Conservation (phyloP, 2,888 invertebrate species). For the Apoda limacodes region DNA sequence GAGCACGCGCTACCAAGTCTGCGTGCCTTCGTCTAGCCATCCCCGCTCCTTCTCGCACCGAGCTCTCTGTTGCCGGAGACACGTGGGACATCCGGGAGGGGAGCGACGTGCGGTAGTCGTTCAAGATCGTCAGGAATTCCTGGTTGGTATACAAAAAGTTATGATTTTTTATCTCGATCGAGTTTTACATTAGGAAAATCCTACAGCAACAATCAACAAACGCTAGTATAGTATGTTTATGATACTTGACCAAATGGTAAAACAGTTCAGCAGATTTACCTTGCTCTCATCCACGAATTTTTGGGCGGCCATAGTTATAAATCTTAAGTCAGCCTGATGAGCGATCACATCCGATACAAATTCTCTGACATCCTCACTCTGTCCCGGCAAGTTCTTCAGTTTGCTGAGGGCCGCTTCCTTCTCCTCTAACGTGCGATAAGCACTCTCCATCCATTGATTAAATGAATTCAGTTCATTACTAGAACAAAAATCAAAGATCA, state of each 20-base stretch:
- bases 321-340: slow-evolving; percentile 94
- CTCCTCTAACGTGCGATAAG: slow-evolving; percentile 83
- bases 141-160: slow-evolving; percentile 26
- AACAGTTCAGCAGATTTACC: no score
- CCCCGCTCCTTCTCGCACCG: slow-evolving; percentile 83
- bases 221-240: no score
- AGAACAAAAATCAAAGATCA: slow-evolving; percentile 7
- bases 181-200: no score
- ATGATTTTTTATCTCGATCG: no score
- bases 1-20: slow-evolving; percentile 85
- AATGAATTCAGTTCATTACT: slow-evolving; percentile 85
- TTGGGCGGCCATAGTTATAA: slow-evolving; percentile 96
- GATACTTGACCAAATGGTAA: no score
- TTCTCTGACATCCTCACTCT: slow-evolving; percentile 85
- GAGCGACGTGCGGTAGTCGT: slow-evolving; percentile 87
- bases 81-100: slow-evolving; percentile 87
- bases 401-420: slow-evolving; percentile 86
- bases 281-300: slow-evolving; percentile 97
- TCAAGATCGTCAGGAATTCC: slow-evolving; percentile 85
- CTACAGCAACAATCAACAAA: no score
- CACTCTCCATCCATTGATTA: slow-evolving; percentile 86
- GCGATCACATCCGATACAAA: slow-evolving; percentile 95
- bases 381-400: slow-evolving; percentile 76
- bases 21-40: slow-evolving; percentile 83
- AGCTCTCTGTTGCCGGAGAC: slow-evolving; percentile 75